Conservation (phyloP, 2,888 invertebrate genomes). For the Phortica okadai region DNA sequence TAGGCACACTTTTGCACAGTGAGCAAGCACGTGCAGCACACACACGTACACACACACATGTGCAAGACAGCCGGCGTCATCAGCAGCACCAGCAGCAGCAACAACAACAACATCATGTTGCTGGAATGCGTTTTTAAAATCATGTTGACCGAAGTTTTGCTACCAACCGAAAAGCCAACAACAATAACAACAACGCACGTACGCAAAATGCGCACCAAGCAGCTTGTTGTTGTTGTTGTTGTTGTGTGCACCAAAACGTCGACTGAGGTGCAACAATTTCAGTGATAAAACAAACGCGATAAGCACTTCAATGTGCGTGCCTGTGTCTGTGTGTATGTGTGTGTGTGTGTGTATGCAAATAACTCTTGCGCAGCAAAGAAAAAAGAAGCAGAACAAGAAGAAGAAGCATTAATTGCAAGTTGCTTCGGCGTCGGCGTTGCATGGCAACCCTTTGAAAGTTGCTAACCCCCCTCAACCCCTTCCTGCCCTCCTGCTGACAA, state of each 20-base stretch:
- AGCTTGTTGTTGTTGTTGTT: constrained; percentile 8
- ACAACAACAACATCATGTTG: constrained; percentile 11
- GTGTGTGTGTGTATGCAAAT: constrained; percentile 56
- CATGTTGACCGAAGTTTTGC: constrained; percentile 42
- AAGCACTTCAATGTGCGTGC: constrained; percentile 49
- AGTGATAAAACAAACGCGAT: constrained; percentile 70
- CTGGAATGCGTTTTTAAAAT: constrained; percentile 65
- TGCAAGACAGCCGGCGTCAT: background rate
- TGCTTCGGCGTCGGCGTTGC: constrained; percentile 54
- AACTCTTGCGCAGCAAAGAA: constrained; percentile 49
- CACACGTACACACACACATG: constrained; percentile 3
- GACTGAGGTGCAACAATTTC: constrained; percentile 10
- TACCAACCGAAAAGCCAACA: background rate
- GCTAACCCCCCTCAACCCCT: background rate
- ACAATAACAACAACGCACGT: background rate
- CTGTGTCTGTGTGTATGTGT: constrained; percentile 48
- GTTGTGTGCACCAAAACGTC: constrained; percentile 44
- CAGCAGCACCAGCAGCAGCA: background rate
- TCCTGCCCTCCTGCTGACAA: background rate
- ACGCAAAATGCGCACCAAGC: background rate
- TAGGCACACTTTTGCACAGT: constrained; percentile 62
- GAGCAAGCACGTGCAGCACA: constrained; percentile 41
- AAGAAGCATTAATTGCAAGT: constrained; percentile 69
- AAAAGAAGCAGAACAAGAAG: constrained; percentile 54
- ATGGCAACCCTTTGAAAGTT: constrained; percentile 11